phyloP scores from a whole-genome alignment of 2,888 invertebrate species.

The Erebia ligea region DNA sequence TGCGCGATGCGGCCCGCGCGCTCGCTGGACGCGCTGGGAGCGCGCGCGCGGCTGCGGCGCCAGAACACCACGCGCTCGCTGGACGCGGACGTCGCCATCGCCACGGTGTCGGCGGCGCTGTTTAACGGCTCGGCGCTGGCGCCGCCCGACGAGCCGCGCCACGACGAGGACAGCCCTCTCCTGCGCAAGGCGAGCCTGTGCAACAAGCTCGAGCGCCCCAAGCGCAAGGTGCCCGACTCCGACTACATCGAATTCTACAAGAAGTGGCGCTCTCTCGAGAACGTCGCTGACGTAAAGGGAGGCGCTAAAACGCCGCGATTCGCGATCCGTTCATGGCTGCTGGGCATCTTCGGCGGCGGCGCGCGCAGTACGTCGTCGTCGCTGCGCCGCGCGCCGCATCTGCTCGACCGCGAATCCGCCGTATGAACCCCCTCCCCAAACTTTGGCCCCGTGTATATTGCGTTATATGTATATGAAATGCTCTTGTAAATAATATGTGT shows the following conservation, averaged over 20 bases:
- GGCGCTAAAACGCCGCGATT: constrained; percentile 85
- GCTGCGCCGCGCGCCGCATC: constrained; percentile 71
- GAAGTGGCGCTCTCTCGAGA: constrained; percentile 91
- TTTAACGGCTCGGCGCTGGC: constrained; percentile 75
- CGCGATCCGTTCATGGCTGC: constrained; percentile 88
- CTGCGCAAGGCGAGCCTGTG: constrained; percentile 71
- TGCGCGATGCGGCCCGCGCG: constrained; percentile 56
- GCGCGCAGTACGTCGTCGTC: constrained; percentile 85
- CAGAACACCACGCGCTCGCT: constrained; percentile 66
- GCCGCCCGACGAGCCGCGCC: constrained; percentile 61
- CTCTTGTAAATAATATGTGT: constrained; percentile 81
- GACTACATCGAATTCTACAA: constrained; percentile 83
- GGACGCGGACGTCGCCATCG: constrained; percentile 60
- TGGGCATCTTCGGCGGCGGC: constrained; percentile 89
- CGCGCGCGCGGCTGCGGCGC: constrained; percentile 56
- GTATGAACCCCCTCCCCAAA: constrained; percentile 56
- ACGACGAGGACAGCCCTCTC: constrained; percentile 74
- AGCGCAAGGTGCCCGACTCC: constrained; percentile 68
- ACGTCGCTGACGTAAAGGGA: constrained; percentile 76
- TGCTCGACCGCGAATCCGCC: constrained; percentile 77
- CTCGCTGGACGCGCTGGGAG: constrained; percentile 52
- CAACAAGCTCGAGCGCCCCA: constrained; percentile 66
- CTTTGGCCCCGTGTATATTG: constrained; percentile 49
- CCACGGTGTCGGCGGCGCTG: constrained; percentile 68
- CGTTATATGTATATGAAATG: constrained; percentile 71